A percentile compares a stretch with the other conserved stretches of the same genome.
Conservation (phyloP, 2,888 invertebrate genomes). For the Megastigmus dorsalis region DNA sequence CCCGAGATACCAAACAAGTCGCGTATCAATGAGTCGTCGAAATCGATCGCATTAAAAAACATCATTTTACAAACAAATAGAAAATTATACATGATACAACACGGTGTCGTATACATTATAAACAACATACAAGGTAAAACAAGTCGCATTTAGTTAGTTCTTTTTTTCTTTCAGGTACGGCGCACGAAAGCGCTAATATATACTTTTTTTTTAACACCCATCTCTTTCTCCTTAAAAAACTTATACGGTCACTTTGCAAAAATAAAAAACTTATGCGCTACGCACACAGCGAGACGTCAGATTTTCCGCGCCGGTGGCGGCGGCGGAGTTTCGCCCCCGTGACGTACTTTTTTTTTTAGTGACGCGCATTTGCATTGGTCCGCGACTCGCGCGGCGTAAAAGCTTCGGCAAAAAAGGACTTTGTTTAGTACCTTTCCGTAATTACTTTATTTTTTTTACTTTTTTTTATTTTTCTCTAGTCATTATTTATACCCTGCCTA, state of each 20-base stretch:
- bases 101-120: conserved; percentile 40
- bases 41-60: conserved; percentile 43
- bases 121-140: conserved; percentile 41
- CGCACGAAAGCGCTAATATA: conserved; percentile 38
- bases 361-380: background rate
- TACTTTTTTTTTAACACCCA: background rate
- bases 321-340: background rate
- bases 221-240: conserved; percentile 16
- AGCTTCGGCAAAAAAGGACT: conserved; percentile 40
- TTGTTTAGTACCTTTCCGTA: conserved; percentile 40
- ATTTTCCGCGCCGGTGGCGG: conserved; percentile 6
- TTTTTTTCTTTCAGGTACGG: conserved; percentile 46
- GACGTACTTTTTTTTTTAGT: background rate
- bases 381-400: conserved; percentile 28
- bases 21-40: conserved; percentile 27
- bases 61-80: conserved; percentile 47
- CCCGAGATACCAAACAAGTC: conserved; percentile 35
- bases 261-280: conserved; percentile 37
- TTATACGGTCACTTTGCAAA: conserved; percentile 30
- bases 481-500: conserved; percentile 24
- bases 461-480: conserved; percentile 1
- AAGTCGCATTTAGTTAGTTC: conserved; percentile 44
- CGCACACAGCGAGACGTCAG: conserved; percentile 18
- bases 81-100: conserved; percentile 46
- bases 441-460: background rate